Conservation (phyloP, 1,140 invertebrate species). For the Meloidogyne chitwoodi region DNA sequence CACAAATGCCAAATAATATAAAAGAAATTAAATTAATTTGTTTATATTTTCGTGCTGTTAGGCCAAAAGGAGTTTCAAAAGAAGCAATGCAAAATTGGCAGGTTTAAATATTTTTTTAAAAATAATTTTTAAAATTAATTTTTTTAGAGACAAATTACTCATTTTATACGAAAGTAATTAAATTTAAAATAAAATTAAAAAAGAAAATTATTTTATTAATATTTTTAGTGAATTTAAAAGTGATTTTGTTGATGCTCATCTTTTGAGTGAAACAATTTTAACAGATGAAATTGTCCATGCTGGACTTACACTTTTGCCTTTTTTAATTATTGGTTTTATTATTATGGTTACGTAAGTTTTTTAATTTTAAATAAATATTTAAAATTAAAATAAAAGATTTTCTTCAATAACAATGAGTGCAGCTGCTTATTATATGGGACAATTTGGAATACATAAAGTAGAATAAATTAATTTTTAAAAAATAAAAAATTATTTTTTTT, state of each 20-base stretch:
- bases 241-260: constrained; percentile 49
- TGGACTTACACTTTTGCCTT: constrained; percentile 53
- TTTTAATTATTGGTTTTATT: constrained; percentile 54
- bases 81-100: constrained; percentile 44
- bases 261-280: constrained; percentile 53
- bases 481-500: constrained; percentile 22
- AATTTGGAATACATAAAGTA: constrained; percentile 36
- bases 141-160: neutral
- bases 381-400: neutral
- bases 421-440: constrained; percentile 32
- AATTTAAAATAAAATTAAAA: neutral
- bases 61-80: constrained; percentile 24
- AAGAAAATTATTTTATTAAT: neutral
- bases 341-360: constrained; percentile 54
- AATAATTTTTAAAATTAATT: neutral
- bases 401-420: constrained; percentile 2
- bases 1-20: constrained; percentile 54
- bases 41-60: constrained; percentile 55
- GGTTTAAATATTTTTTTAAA: neutral
- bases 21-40: constrained; percentile 52
- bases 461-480: neutral
- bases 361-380: constrained; percentile 22
- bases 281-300: constrained; percentile 54
- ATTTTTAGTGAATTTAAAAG: constrained; percentile 56
- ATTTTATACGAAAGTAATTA: neutral